Evolutionary conservation across 2,888 invertebrate species (phyloP), one percentile per base, ranked within the genome.

Genomic region (Andrena flavipes): DNA sequence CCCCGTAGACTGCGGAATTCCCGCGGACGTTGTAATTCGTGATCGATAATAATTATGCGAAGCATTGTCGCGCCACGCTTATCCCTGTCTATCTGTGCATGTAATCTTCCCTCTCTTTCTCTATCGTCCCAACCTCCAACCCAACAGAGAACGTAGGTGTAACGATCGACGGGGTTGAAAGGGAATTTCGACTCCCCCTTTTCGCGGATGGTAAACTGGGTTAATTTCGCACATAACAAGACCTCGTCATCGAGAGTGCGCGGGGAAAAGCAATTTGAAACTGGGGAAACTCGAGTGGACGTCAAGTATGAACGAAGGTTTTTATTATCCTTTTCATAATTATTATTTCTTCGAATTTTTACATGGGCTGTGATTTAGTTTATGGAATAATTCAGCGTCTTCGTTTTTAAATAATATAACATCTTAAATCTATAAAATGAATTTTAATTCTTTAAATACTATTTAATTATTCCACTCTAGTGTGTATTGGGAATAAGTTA

Each of bases 1-100:
- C 59, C 54, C 70, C 62, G 63, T 75, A 78, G 79, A 79, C 73
- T 67, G 71, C 42, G 65, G 54, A 68, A 77, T 81, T 82, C 87
- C 82, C 74, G 75, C 71, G 73, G 82, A 84, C 80, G 64, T 70
- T 82, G 85, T 88, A 85, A 90, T 85, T 86, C 73, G 23, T 82
- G 87, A 90, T 90, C 88, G 87, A 90, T 90, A 88, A 87, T 89
- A 85, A 88, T 88, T 82, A 83, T 79, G 81, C 84, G 67, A 81
- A 78, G 64, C 85, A 87, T 80, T 76, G 73, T 84, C 65, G 74
- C 56, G 70, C 56, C 48, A 56, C 70, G 69, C 49, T 76, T 64
- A 65, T 72, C 63, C 64, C 29, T 63, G 51, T 59, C 69, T 69
- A 20, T 49, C 33, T 59, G 54, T 29, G 51, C 69, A 64, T 62